Conservation (phyloP, 2,888 invertebrate genomes). For the Teleogryllus oceanicus region DNA sequence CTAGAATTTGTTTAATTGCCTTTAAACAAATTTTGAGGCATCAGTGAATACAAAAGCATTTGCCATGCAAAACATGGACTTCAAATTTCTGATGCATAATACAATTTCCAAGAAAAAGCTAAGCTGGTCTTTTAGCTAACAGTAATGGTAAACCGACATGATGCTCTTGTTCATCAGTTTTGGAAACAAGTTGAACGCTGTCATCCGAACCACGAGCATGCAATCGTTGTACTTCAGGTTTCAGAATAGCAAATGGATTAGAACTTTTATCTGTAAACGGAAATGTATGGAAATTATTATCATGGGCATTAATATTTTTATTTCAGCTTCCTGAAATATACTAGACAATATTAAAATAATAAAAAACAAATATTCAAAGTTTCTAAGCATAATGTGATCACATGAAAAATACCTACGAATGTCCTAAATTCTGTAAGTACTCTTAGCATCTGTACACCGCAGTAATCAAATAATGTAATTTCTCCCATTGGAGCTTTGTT, state of each 20-base stretch:
- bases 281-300: background rate
- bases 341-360: no score
- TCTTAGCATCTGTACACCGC: no score
- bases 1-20: no score
- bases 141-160: slow-evolving; percentile 3
- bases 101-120: background rate
- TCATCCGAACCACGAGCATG: slow-evolving; percentile 36
- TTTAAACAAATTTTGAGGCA: background rate
- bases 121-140: background rate
- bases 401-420: no score
- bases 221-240: slow-evolving; percentile 34
- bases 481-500: no score
- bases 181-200: slow-evolving; percentile 35
- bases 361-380: no score
- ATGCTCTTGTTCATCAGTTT: slow-evolving; percentile 25
- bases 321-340: no score
- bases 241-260: slow-evolving; percentile 37
- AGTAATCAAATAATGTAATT: no score
- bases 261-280: slow-evolving; percentile 36
- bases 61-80: background rate
- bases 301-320: no score
- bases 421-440: no score
- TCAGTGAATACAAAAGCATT: background rate
- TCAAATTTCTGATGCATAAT: background rate
- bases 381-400: no score